These are phyloP conservation scores for Strix aluco DNA, from an alignment of 2,113 vertebrate genomes.

Conservation along the genomic window DNA sequence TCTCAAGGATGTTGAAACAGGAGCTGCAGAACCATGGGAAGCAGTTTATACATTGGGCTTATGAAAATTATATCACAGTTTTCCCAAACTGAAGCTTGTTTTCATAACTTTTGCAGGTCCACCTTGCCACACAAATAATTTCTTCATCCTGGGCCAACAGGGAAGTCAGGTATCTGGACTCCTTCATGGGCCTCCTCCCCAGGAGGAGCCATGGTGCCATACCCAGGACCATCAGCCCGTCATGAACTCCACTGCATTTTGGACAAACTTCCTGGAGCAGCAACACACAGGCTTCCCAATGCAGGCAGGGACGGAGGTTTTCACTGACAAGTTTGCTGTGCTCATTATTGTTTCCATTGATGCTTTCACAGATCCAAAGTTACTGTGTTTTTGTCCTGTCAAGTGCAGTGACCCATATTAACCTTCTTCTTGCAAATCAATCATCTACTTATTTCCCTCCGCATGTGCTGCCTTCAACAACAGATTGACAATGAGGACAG, in stretches of 20 bases:
- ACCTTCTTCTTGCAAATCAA: not conserved
- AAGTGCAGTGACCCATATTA: not conserved
- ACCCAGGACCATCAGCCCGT: not conserved
- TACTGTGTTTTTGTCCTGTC: not conserved
- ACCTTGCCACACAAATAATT: not conserved
- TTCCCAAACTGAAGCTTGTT: not conserved
- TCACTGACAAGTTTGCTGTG: not conserved
- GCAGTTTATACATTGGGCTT: not conserved
- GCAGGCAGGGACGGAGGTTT: not conserved
- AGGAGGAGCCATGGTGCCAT: fast-evolving
- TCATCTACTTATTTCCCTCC: not conserved
- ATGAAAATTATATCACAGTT: not conserved
- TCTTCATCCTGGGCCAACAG: not conserved
- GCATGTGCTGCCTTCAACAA: not conserved
- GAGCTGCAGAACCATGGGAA: not conserved
- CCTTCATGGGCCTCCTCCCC: not conserved
- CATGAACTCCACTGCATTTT: not conserved
- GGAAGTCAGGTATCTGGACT: not conserved
- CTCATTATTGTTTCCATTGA: not conserved
- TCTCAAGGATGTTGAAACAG: not conserved
- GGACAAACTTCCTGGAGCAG: not conserved
- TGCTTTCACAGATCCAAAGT: not conserved
- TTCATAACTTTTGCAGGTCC: not conserved
- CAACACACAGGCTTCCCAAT: not conserved
- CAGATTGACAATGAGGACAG: not conserved